Conservation (phyloP, 1,140 invertebrate genomes). For the Drosophila parabipectinata region DNA sequence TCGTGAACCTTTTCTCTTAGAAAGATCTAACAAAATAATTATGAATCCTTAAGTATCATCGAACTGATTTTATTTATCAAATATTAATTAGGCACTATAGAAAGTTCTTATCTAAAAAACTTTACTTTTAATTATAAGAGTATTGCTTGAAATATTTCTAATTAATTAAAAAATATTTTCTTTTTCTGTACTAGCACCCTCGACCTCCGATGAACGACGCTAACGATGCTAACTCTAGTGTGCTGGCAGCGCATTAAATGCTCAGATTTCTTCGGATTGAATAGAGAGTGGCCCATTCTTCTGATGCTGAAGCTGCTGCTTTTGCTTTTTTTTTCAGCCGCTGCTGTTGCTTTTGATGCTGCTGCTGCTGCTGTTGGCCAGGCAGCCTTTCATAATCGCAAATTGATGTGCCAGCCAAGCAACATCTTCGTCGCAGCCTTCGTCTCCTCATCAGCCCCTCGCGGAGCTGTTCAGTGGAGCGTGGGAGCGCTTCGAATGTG, state of each 20-base stretch:
- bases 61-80: too few species aligned
- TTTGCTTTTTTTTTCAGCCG: slow-evolving; percentile 22
- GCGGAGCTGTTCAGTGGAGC: slow-evolving; percentile 69
- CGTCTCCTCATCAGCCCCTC: slow-evolving; percentile 22
- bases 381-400: slow-evolving; percentile 81
- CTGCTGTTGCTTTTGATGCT: slow-evolving; percentile 15
- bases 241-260: slow-evolving; percentile 72
- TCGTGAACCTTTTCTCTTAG: not conserved
- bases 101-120: too few species aligned
- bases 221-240: slow-evolving; percentile 63
- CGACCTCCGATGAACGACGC: slow-evolving; percentile 45
- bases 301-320: slow-evolving; percentile 9
- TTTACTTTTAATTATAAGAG: too few species aligned
- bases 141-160: too few species aligned
- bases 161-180: not conserved
- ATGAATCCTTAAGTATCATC: too few species aligned
- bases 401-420: slow-evolving; percentile 75
- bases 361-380: slow-evolving; percentile 58
- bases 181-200: slow-evolving; percentile 24
- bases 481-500: slow-evolving; percentile 77
- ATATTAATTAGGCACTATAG: too few species aligned
- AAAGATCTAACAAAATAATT: not conserved
- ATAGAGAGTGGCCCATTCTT: slow-evolving; percentile 77
- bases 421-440: slow-evolving; percentile 57
- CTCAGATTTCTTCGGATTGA: slow-evolving; percentile 80